Conservation (phyloP, 2,888 invertebrate genomes). For the Pardosa pseudoannulata region DNA sequence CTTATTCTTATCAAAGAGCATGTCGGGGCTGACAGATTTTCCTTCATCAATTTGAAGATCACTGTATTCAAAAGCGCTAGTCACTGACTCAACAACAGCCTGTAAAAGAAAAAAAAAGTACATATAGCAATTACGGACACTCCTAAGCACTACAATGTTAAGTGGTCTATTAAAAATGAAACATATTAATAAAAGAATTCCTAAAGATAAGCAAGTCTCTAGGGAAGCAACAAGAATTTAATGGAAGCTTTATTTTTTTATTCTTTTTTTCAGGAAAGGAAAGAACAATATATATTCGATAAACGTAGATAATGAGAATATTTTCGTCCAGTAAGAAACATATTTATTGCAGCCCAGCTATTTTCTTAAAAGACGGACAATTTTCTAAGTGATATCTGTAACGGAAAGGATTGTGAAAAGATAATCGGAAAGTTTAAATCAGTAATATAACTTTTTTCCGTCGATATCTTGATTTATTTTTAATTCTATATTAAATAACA, state of each 20-base stretch:
- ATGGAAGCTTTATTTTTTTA: not conserved
- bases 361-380: too few relatives aligned
- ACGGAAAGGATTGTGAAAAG: too few relatives aligned
- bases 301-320: too few relatives aligned
- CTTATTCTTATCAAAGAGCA: conserved; percentile 93
- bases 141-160: not conserved
- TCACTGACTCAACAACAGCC: conserved; percentile 87
- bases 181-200: not conserved
- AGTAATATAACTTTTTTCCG: too few relatives aligned
- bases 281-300: too few relatives aligned
- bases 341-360: too few relatives aligned
- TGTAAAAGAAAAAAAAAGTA: conserved; percentile 77
- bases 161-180: not conserved
- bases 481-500: too few relatives aligned
- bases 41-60: conserved; percentile 90
- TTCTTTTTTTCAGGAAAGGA: too few relatives aligned
- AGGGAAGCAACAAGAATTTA: not conserved
- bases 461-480: too few relatives aligned
- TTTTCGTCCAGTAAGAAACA: too few relatives aligned
- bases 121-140: not conserved
- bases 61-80: conserved; percentile 89
- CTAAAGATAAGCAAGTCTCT: not conserved
- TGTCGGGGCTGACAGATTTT: conserved; percentile 90
- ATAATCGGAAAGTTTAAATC: too few relatives aligned
- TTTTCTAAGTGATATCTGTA: too few relatives aligned